Base-by-base conservation (phyloP, 1,140 invertebrate species). In the Drosophila saltans region DNA sequence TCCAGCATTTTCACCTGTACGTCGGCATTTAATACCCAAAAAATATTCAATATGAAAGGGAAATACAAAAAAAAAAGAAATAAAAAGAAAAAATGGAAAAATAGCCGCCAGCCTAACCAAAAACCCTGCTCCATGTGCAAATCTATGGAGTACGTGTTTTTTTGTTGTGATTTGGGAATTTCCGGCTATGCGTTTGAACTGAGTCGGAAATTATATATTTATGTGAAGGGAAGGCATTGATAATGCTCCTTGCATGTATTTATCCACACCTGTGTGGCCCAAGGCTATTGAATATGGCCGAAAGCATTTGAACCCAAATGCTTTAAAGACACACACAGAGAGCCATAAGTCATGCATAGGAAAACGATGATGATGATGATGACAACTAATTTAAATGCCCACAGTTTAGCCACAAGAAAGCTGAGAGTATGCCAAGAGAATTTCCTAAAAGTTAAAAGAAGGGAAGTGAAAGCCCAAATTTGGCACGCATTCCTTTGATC, bases 101-200 rank as follows among this genome's bases (percentile, higher is more conserved):
- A 72, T 68, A 70, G 57, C 75, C 71, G 11, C 70, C 68, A 68
- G 81, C 52, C 26, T 48, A 64, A 30, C 59, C 59, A 21, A 68
- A 68, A 40, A 30, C 21, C 11, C 28, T 36, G 45, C 6, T 21
- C 7, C 39, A 40, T 40, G 45, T 48, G 45, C 21, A 52, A 52
- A 52, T 52, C 41, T 9, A 36, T 28, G 39, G 21, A 48, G 33
- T 58, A 65, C 65, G 70, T 69, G 74, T 78, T 85, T 48, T 48
- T 24, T 52, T 83, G 74, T 83, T 85, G 72, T 81, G 81, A 78
- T 81, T 86, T 72, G 63, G 63, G 57, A 76, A 79, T 66, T 81
- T 67, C 45, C 41, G 78, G 66, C 48, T 41, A 52, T 45, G 39
- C 41, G 43, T 40, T 75, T 70, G 48, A 64, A 33, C 59, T 65